Evolutionary conservation across 2,797 vertebrate genomes (phyloP), one percentile per base, ranked within the genome.

Genomic region (Periophthalmus magnuspinnatus): DNA sequence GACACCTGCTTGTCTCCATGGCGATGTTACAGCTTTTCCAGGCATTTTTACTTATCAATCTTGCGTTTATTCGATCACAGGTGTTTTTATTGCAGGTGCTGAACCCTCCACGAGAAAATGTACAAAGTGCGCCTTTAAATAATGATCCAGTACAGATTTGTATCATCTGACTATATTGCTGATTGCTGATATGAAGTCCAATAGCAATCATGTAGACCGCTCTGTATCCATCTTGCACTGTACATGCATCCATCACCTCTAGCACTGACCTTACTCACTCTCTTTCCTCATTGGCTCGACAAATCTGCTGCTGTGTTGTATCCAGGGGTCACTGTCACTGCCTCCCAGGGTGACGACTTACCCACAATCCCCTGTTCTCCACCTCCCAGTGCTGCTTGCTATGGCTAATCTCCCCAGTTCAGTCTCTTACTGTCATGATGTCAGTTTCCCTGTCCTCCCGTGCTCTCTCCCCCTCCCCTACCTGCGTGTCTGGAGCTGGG

Each of bases 321-420:
- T 77, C 74, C 68, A 70, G 69, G 78, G 84, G 83, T 89, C 84
- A 81, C 45, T 54, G 75, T 36, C 76, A 69, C 68, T 65, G 70
- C 66, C 32, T 72, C 68, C 14, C 68, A 79, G 68, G 57, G 68
- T 69, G 75, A 77, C 28, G 58, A 78, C 72, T 76, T 78, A 73
- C 68, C 71, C 55, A 52, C 78, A 48, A 75, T 69, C 77, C 77
- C 69, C 80, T 82, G 81, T 87, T 86, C 79, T 82, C 75, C 69
- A 48, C 80, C 57, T 41, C 17, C 67, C 76, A 86, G 80, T 70
- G 81, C 58, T 72, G 81, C 79, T 33, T 71, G 81, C 79, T 84
- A 79, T 70, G 83, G 87, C 83, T 85, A 82, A 85, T 88, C 78
- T 78, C 52, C 67, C 72, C 45, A 65, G 58, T 76, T 70, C 56